phyloP scores from a whole-genome alignment of 2,113 vertebrate species.

The Aplodontia rufa region DNA sequence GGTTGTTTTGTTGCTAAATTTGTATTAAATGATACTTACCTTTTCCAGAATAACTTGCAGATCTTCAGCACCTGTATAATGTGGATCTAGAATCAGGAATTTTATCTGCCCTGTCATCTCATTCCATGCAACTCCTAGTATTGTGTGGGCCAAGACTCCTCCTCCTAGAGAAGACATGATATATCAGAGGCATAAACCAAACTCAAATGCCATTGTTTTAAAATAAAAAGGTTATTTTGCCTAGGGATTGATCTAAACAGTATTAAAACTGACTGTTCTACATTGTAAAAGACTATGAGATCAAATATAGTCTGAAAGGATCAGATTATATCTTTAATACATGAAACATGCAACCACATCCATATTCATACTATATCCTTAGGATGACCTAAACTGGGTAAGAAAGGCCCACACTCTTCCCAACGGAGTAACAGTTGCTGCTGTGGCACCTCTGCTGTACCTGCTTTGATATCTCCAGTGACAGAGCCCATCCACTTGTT shows the following conservation, averaged over 20 bases:
- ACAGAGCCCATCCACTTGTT: not conserved
- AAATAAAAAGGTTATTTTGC: constrained; percentile 6
- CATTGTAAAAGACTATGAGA: not conserved
- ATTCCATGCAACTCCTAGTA: constrained; percentile 97
- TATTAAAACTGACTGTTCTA: not conserved
- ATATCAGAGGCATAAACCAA: not conserved
- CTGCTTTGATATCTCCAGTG: not conserved
- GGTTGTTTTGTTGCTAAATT: not conserved
- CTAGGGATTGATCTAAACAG: not conserved
- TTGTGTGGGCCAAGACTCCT: constrained; percentile 96
- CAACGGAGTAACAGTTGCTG: fast-evolving
- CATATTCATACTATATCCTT: not conserved
- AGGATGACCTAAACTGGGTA: not conserved
- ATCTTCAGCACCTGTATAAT: constrained; percentile 97
- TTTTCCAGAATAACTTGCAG: constrained; percentile 93
- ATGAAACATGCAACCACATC: not conserved
- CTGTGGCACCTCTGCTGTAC: not conserved
- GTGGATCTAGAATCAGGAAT: constrained; percentile 96
- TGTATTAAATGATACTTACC: constrained; percentile 81
- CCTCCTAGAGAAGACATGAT: constrained; percentile 87
- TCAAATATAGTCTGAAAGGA: not conserved
- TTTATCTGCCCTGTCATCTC: constrained; percentile 93
- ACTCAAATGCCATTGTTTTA: not conserved
- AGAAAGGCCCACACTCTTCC: not conserved
- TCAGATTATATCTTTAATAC: not conserved